Percentiles rank a stretch among this genome's conserved stretches.
Evolutionary conservation across 1,140 invertebrate genomes (phyloP).

Genomic region (Drosophila quadrilineata): DNA sequence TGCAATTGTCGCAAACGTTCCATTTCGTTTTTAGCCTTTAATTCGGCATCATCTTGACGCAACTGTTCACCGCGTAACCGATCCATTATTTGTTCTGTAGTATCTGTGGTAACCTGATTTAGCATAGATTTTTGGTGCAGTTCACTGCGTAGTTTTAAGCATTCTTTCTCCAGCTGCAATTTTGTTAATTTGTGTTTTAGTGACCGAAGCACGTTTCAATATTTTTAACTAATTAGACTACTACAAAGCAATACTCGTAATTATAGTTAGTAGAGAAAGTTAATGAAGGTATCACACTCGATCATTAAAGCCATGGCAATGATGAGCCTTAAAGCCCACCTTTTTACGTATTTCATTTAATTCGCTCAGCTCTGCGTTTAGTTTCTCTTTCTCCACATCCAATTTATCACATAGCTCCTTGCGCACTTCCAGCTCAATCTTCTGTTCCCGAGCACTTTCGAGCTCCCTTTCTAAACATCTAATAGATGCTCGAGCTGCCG

Average conservation of each 20-base stretch:
- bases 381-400: constrained; percentile 66
- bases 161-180: constrained; percentile 47
- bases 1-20: constrained; percentile 50
- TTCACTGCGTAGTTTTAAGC: constrained; percentile 55
- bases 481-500: constrained; percentile 28
- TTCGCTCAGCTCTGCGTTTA: constrained; percentile 73
- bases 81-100: constrained; percentile 56
- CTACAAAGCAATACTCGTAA: constrained; percentile 1
- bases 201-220: no score
- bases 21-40: constrained; percentile 54
- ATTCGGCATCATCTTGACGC: constrained; percentile 51
- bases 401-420: constrained; percentile 76
- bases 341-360: constrained; percentile 59
- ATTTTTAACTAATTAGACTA: background rate
- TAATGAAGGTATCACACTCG: background rate
- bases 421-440: constrained; percentile 66
- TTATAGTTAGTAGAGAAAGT: background rate
- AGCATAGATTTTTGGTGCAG: constrained; percentile 37
- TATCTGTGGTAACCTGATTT: constrained; percentile 55
- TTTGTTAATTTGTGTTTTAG: background rate
- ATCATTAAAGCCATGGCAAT: background rate
- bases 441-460: constrained; percentile 52
- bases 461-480: constrained; percentile 54
- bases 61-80: constrained; percentile 60
- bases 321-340: constrained; percentile 43